Percentiles rank a stretch among this genome's conserved stretches.
phyloP scores from a whole-genome alignment of 2,797 vertebrate species.

The Pangasius macronema region DNA sequence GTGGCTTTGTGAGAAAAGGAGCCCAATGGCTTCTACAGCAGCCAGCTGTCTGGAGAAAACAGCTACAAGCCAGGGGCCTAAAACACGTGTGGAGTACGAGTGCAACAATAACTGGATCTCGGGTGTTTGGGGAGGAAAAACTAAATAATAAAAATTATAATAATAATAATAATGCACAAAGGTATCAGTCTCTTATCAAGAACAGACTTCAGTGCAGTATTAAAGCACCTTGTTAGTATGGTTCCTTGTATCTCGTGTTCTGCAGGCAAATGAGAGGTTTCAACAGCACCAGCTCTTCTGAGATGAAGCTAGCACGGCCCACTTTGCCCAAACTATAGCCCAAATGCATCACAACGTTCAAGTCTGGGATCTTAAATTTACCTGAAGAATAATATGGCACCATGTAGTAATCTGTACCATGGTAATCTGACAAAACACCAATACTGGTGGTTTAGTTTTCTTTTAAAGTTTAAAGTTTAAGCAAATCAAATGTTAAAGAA shows the following conservation, averaged over 20 bases:
- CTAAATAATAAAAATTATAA: too few species aligned
- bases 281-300: background rate
- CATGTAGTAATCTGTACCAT: too few species aligned
- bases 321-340: background rate
- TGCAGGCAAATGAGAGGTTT: background rate
- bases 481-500: background rate
- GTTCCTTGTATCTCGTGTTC: background rate
- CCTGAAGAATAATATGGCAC: background rate
- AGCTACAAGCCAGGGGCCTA: background rate
- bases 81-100: background rate
- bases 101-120: background rate
- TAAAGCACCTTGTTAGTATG: background rate
- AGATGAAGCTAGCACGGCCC: background rate
- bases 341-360: background rate
- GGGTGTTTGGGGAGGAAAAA: background rate
- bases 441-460: background rate
- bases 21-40: constrained; percentile 25
- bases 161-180: background rate
- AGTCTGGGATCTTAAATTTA: background rate
- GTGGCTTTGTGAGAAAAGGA: constrained; percentile 45
- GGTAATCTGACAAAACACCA: background rate
- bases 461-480: background rate
- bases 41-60: constrained; percentile 40
- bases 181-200: background rate
- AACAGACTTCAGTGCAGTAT: background rate